Percentiles rank a stretch among this genome's conserved stretches.
phyloP scores from a whole-genome alignment of 2,113 vertebrate genomes.

The Bothrops jararaca region DNA sequence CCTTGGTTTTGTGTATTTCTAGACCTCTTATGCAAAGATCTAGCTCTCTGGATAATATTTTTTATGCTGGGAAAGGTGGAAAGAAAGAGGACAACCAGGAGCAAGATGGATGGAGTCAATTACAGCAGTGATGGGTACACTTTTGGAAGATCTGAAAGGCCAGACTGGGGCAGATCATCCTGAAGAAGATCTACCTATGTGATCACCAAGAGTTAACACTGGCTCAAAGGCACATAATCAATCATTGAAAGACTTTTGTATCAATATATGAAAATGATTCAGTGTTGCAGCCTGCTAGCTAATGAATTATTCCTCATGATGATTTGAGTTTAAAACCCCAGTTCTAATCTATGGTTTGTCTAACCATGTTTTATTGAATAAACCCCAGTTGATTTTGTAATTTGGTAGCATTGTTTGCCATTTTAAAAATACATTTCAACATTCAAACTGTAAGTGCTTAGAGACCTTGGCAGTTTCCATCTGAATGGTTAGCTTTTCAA shows the following conservation, averaged over 20 bases:
- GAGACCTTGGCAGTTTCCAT: not conserved
- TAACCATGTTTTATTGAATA: not conserved
- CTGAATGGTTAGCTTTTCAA: not conserved
- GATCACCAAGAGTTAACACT: not conserved
- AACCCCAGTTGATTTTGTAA: not conserved
- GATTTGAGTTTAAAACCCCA: not conserved
- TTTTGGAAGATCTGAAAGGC: not conserved
- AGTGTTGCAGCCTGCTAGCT: not conserved
- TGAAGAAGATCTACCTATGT: not conserved
- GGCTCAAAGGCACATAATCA: not conserved
- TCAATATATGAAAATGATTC: not conserved
- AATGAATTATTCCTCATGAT: not conserved
- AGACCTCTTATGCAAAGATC: not conserved
- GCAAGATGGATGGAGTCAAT: not conserved
- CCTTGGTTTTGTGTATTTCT: not conserved
- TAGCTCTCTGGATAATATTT: not conserved
- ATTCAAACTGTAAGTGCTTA: not conserved
- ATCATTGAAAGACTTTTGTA: not conserved
- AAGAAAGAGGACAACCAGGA: not conserved
- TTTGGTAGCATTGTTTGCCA: not conserved
- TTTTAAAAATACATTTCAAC: not conserved
- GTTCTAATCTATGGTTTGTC: not conserved
- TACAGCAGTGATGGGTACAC: not conserved
- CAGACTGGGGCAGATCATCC: not conserved
- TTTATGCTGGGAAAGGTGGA: not conserved